Evolutionary conservation across 2,113 vertebrate genomes (phyloP).

Genomic region (Geothlypis trichas): DNA sequence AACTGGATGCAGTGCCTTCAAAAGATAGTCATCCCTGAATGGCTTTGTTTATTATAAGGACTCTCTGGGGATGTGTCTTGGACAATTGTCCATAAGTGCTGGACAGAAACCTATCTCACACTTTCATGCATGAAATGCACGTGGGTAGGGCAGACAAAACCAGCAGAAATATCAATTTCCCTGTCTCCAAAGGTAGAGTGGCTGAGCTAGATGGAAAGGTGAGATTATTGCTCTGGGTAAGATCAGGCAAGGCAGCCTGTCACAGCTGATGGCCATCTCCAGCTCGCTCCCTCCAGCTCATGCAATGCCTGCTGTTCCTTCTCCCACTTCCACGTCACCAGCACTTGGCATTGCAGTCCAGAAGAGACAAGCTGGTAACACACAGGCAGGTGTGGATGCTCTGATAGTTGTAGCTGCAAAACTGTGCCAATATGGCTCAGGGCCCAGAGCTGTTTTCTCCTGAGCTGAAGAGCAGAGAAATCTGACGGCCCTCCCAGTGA

Average conservation of each 20-base stretch:
- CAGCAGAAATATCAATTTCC: background rate
- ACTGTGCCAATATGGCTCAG: background rate
- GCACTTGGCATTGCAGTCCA: background rate
- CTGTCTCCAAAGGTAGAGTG: background rate
- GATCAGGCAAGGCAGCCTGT: background rate
- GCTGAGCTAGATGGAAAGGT: background rate
- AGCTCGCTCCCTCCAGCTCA: rapidly evolving
- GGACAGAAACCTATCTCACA: background rate
- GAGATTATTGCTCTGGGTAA: background rate
- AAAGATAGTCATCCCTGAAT: background rate
- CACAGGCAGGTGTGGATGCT: background rate
- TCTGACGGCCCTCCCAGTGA: background rate
- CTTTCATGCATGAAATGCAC: background rate
- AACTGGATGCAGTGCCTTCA: background rate
- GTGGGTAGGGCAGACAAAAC: background rate
- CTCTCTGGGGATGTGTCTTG: background rate
- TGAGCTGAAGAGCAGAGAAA: background rate
- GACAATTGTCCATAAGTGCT: background rate
- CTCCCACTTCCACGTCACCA: rapidly evolving
- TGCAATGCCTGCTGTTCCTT: rapidly evolving
- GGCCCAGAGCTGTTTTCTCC: conserved; percentile 9
- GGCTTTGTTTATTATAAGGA: background rate
- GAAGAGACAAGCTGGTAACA: background rate
- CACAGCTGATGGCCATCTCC: background rate
- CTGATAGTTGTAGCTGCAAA: background rate